These are phyloP conservation scores for Lycophotia porphyrea DNA, from an alignment of 2,888 invertebrate species.

Conservation along the genomic window DNA sequence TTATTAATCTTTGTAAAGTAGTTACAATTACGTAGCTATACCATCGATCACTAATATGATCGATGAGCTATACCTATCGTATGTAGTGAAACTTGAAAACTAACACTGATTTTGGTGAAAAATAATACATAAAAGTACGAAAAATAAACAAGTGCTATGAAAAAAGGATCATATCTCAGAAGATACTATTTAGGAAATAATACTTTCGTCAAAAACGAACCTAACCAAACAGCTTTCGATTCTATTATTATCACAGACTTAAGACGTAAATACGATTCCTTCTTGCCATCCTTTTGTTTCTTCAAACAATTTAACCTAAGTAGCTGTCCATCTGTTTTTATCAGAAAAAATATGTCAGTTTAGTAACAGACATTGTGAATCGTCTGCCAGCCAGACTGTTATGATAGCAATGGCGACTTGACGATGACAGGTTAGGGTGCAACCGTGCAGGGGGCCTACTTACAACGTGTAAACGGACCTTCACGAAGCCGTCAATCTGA, in stretches of 20 bases:
- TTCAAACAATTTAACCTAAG: conserved; percentile 4
- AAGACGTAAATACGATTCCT: neutral
- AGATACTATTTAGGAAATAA: neutral
- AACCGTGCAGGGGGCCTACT: neutral
- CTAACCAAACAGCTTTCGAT: conserved; percentile 5
- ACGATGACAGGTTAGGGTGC: neutral
- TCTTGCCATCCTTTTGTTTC: neutral
- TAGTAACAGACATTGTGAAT: no score
- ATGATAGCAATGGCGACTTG: neutral
- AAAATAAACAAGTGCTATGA: neutral
- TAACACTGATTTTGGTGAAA: no score
- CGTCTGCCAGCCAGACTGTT: neutral
- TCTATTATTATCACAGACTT: conserved; percentile 7
- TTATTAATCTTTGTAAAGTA: neutral
- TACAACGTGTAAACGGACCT: neutral
- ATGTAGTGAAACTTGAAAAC: neutral
- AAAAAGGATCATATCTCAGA: neutral
- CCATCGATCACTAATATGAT: no score
- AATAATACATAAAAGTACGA: no score
- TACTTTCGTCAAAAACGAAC: conserved; percentile 6
- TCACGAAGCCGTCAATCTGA: neutral
- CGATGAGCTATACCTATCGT: no score
- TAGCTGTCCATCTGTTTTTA: neutral
- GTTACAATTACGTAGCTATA: neutral
- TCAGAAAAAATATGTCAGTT: neutral